Base-by-base conservation (phyloP, 1,140 invertebrate species). In the Leptinotarsa lineolata region DNA sequence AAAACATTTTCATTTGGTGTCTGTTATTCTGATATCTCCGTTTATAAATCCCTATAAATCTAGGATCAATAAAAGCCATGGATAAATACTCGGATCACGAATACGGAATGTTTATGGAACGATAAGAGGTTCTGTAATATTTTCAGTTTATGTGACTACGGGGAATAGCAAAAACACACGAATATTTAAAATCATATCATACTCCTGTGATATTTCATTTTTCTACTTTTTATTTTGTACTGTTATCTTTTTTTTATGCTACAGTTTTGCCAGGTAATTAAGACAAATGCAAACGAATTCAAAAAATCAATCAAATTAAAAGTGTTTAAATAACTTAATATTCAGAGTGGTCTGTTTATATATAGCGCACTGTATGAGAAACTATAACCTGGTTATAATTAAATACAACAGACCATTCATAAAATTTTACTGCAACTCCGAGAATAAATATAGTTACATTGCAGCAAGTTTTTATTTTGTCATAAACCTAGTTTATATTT, bases 401-500 rank as follows among this genome's bases (percentile, higher is more conserved):
- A 39, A 39, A 39, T 39, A 39, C 30, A 39, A 39, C 30, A 39
- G 22, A 61, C n/a, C 22, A 61, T 61, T 61, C 22, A 61, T 61
- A 61, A 61, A 61, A 61, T 61, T 61, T 61, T 21, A 61, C 6
- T 61, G 59, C 59, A 61, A 3, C 59, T 61, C 22, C 11, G 15
- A 39, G n/a, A 30, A 65, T 65, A 54, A n/a, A 54, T 16, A 54
- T 18, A 54, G 48, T 16, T 54, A 54, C 48, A 18, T 54, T n/a
- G 48, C n/a, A n/a, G 20, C 20, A 22, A 16, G 63, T 21, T 65
- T 65, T 65, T 65, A 65, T 65, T 30, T 65, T 65, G 63, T 65
- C 63, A 3, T 65, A 65, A 65, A 65, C 63, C 21, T 18, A 39
- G 63, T 30, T 65, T 65, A 30, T 30, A 24, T 30, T 21, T 30